Evolutionary conservation across 2,888 invertebrate genomes (phyloP).

Genomic region (Gnatocerus cornutus): DNA sequence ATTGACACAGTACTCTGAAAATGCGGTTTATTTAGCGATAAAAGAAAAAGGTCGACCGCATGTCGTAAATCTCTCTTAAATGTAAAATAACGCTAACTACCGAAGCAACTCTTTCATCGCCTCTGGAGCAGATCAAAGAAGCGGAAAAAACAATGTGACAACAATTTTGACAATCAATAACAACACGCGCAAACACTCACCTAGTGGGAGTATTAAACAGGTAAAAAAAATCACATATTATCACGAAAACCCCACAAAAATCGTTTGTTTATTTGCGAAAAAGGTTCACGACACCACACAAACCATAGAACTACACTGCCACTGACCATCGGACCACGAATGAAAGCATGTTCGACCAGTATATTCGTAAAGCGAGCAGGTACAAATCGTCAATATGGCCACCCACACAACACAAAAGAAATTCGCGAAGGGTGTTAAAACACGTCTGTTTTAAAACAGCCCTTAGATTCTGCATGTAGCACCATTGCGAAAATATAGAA

Average conservation of each 20-base stretch:
- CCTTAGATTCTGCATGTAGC: constrained; percentile 17
- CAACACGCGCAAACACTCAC: constrained; percentile 26
- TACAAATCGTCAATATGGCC: constrained; percentile 35
- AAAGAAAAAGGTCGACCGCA: not conserved
- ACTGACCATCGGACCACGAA: constrained; percentile 24
- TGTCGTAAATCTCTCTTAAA: not conserved
- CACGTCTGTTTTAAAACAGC: constrained; percentile 6
- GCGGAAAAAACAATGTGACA: constrained; percentile 27
- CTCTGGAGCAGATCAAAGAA: not conserved
- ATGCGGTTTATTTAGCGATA: constrained; percentile 4
- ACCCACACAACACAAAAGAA: constrained; percentile 32
- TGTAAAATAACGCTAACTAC: not conserved
- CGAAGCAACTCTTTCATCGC: not conserved
- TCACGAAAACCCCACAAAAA: not conserved
- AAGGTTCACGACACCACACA: constrained; percentile 14
- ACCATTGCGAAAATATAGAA: constrained; percentile 26
- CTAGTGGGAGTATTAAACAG: constrained; percentile 29
- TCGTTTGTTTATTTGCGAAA: constrained; percentile 2
- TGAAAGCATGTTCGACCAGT: constrained; percentile 31
- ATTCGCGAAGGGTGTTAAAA: constrained; percentile 2
- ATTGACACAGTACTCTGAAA: constrained; percentile 2
- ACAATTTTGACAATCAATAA: constrained; percentile 35
- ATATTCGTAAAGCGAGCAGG: constrained; percentile 21
- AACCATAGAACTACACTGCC: constrained; percentile 13
- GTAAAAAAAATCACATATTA: constrained; percentile 14